Base-by-base conservation (phyloP, 1,140 invertebrate species). In the Lycorma delicatula region DNA sequence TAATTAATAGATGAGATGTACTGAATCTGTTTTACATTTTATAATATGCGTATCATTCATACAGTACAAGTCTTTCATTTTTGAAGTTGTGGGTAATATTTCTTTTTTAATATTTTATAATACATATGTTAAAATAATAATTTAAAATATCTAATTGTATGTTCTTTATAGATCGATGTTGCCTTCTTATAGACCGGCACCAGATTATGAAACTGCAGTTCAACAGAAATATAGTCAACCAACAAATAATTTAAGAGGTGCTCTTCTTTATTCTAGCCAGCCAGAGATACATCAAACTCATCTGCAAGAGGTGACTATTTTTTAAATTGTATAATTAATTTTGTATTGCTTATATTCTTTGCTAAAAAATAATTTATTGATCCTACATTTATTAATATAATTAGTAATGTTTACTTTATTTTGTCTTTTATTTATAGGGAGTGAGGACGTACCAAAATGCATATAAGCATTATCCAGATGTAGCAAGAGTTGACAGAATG, bases 151-250 rank as follows among this genome's bases (percentile, higher is more conserved):
- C n/a, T n/a, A n/a, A n/a, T n/a, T n/a, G n/a, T n/a, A n/a, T n/a
- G n/a, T 59, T 34, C 13, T 50, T 51, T 20, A 46, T 34, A 77
- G 81, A 62, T 84, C 87, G 6, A 76, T 93, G 58, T 71, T 95
- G 16, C 93, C 93, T 1, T 88, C 87, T 0, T 97, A 97, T 71
- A 81, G 93, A 29, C 89, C 86, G 22, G 91, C 91, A 2, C 93
- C 93, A 0, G 92, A 95, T 71, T 97, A 97, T 70, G 91, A 96
- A 68, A 92, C 91, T 0, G 92, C 93, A 5, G 81, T 97, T 44
- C 87, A 89, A 70, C 82, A 88, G 68, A 79, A 78, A 59, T 78
- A 78, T 63, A 70, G 60, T 44, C 59, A 58, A 26, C 57, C 52
- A 48, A 25, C 44, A 7, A 61, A 59, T 34, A 51, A 46, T 49